Evolutionary conservation across 2,113 vertebrate genomes (phyloP), one percentile per base, ranked within the genome.

Genomic region (Artemisiospiza belli): DNA sequence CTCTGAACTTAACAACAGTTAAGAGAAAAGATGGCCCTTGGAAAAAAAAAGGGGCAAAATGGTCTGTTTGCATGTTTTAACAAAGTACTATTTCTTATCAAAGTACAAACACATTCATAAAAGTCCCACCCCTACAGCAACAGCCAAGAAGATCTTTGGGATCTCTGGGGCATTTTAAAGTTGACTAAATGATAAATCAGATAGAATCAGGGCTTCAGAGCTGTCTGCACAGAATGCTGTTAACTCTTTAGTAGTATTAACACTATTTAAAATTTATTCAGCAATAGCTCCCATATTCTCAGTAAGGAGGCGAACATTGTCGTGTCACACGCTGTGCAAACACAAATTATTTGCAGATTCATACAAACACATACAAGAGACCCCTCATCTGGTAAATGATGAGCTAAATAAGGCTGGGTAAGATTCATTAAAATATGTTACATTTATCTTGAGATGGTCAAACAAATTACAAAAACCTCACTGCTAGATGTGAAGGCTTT

Each of bases 131-230:
- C 80, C 83, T 87, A 27, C n/a, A 83, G 85, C 86, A 90, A 87
- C 57, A 92, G 75, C 85, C 79, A 93, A 94, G 85, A 74, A 64
- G 72, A 96, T 83, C 91, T 73, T n/a, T 52, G 59, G 78, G 81
- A 80, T 85, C 87, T 86, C 61, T 70, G 63, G 79, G 59, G 82
- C 39, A 43, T 85, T 96, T 91, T 87, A 54, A 90, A 89, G 64
- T 79, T 67, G 74, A 78, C 88, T 83, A 72, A 92, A 86, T 1
- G 30, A 77, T 78, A 96, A 96, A 88, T 90, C 96, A 78, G 28
- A 84, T 5, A 72, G 47, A 83, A 59, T n/a, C 2, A 0, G 37
- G 68, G 72, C 63, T 86, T 95, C 75, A 78, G 64, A 93, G 57
- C 52, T 80, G 39, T 78, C 79, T 83, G 79, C 67, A 47, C 16